A percentile compares a stretch with the other conserved stretches of the same genome.
These are phyloP conservation scores for Drosophila kanapiae DNA, from an alignment of 1,140 invertebrate species.

Conservation along the genomic window DNA sequence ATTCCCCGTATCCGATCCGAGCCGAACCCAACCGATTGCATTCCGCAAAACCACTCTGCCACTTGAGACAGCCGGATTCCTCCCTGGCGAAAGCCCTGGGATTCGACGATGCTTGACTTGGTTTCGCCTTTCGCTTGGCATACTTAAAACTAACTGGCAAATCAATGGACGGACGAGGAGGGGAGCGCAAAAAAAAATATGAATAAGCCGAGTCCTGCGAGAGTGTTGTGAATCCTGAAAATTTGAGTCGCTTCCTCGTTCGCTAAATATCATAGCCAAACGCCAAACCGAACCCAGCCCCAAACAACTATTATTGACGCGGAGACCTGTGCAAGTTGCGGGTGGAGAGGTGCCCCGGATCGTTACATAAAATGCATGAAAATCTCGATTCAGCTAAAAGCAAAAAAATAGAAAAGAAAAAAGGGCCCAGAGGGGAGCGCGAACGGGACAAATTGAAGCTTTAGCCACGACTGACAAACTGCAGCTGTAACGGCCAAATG, in stretches of 20 bases:
- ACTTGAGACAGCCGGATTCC: constrained; percentile 26
- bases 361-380: constrained; percentile 80
- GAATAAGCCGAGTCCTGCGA: constrained; percentile 51
- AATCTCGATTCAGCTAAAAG: constrained; percentile 69
- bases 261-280: constrained; percentile 41
- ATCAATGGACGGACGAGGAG: constrained; percentile 53
- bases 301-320: constrained; percentile 73
- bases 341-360: constrained; percentile 25
- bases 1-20: constrained; percentile 11
- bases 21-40: constrained; percentile 29
- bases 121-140: constrained; percentile 69
- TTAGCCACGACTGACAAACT: constrained; percentile 73
- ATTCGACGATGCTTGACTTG: constrained; percentile 63
- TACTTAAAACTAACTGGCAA: constrained; percentile 80
- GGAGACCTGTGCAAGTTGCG: constrained; percentile 19
- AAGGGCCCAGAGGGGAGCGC: constrained; percentile 9
- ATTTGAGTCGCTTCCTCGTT: constrained; percentile 50
- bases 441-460: constrained; percentile 74
- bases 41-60: constrained; percentile 27
- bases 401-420: constrained; percentile 3
- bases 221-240: constrained; percentile 40
- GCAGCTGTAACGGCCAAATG: constrained; percentile 76
- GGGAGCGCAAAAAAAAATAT: constrained; percentile 50
- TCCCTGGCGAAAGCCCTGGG: constrained; percentile 8
- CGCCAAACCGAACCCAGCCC: constrained; percentile 23